A percentile compares a stretch with the other conserved stretches of the same genome.
These are phyloP conservation scores for Metopia argyrocephala DNA, from an alignment of 2,888 invertebrate genomes.

Conservation along the genomic window DNA sequence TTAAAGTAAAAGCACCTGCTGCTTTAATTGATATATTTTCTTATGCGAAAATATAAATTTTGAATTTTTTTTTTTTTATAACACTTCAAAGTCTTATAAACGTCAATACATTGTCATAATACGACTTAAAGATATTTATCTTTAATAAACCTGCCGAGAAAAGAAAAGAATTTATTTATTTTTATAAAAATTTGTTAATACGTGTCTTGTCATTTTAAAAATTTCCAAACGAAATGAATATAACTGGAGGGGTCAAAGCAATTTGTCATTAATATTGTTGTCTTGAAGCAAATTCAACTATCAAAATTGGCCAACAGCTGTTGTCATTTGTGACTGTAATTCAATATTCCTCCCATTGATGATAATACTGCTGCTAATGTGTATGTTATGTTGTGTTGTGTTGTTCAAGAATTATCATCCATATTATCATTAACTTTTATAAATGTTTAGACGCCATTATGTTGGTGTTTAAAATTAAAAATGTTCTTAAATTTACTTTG, in stretches of 20 bases:
- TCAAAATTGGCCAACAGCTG: not conserved
- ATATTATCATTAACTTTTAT: no score
- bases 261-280: not conserved
- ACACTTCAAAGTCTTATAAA: constrained; percentile 16
- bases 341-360: not conserved
- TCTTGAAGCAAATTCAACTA: not conserved
- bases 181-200: not conserved
- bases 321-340: constrained; percentile 16
- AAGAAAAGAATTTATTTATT: not conserved
- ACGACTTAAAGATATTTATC: not conserved
- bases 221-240: not conserved
- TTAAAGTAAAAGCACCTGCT: constrained; percentile 29
- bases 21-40: not conserved
- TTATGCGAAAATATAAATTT: not conserved
- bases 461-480: no score
- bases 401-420: no score
- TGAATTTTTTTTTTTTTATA: constrained; percentile 7
- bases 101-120: constrained; percentile 35
- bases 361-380: not conserved
- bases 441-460: no score
- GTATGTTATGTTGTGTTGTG: no score
- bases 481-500: no score
- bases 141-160: not conserved
- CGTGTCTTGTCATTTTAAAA: not conserved
- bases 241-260: constrained; percentile 10